Evolutionary conservation across 1,140 invertebrate species (phyloP), one percentile per base, ranked within the genome.

Genomic region (Sarcophaga bullata): DNA sequence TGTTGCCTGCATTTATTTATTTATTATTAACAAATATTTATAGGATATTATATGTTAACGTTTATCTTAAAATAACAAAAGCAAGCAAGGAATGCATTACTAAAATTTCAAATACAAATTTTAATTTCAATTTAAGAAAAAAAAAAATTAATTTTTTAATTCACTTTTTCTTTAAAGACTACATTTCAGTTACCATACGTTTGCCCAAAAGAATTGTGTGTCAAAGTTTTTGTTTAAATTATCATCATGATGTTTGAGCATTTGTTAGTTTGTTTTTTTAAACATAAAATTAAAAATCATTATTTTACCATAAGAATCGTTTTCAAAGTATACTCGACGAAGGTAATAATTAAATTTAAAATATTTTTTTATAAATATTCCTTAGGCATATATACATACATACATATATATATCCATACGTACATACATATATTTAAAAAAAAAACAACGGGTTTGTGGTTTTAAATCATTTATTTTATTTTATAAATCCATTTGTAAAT

Each of bases 121-220:
- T 78, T 47, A 37, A 46, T 62, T 80, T 47, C 73, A 76, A 58
- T 80, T 80, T 47, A 11, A 15, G 7, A 25, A 47, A 17, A 37
- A 37, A 37, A 37, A 37, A 37, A 37, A 37, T 37, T 2, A 37
- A 37, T 37, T n/a, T 68, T 3, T 46, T 80, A n/a, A 8, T 49
- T 83, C 62, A 49, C 1, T 58, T 47, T 48, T 83, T 76, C 1
- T 47, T 58, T 50, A 84, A 86, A 85, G 87, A 87, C 84, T 88
- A 88, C 84, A 87, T 86, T 83, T 85, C 87, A 87, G 84, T 88
- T 83, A 87, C 87, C 76, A 85, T 88, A 86, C 87, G 87, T 37
- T 87, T 88, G 86, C 87, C 87, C 83, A 88, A 88, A 85, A 87
- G 87, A 85, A 87, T 88, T 84, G 85, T 89, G 84, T 89, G 86